A percentile compares a stretch with the other conserved stretches of the same genome.
Conservation (phyloP, 2,113 vertebrate species). For the Athene cunicularia region DNA sequence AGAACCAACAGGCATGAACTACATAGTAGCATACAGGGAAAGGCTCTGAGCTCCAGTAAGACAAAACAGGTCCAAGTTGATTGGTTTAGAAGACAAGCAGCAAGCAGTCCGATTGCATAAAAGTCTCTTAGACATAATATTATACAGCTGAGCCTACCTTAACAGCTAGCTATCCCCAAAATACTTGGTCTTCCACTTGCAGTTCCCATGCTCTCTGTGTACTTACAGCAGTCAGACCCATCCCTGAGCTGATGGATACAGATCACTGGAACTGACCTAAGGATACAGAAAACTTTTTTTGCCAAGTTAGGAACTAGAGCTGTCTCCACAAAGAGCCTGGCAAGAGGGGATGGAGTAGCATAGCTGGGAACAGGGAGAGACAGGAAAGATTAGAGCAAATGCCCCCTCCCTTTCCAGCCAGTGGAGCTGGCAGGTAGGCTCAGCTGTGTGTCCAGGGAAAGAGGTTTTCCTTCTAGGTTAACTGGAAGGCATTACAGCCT, state of each 20-base stretch:
- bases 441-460: rapidly evolving
- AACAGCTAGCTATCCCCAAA: neutral
- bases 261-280: neutral
- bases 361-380: neutral
- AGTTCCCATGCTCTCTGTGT: neutral
- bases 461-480: neutral
- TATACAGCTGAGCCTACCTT: neutral
- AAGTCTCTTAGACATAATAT: neutral
- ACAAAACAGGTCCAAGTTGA: neutral
- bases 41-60: neutral
- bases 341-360: neutral
- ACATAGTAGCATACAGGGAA: neutral
- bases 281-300: neutral
- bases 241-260: neutral
- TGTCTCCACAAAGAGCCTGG: neutral
- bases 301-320: neutral
- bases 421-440: neutral
- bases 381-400: rapidly evolving
- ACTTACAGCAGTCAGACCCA: neutral
- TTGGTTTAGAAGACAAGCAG: neutral
- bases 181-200: neutral
- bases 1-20: neutral
- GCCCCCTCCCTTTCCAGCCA: too few relatives aligned
- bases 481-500: neutral
- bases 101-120: neutral